Base-by-base conservation (phyloP, 2,888 invertebrate species). In the Parnassius mnemosyne region DNA sequence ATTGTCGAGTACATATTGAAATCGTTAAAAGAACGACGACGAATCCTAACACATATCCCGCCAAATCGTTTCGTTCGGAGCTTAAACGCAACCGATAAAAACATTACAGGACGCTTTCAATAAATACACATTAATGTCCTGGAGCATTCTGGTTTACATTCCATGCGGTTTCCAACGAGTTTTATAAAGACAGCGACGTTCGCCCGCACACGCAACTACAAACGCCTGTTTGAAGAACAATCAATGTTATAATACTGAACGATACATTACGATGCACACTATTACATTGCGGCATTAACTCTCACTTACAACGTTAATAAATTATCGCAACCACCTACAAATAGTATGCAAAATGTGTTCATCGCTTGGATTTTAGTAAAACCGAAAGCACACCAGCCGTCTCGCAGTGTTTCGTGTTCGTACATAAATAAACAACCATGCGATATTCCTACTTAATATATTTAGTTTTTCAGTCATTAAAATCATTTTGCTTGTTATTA, bases 81-180 rank as follows among this genome's bases (percentile, higher is more conserved):
- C 70, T 80, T 80, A 80, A 84, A 82, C 80, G 76, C 79, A 78
- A 72, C 81, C 83, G 88, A 90, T 90, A 90, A 90, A 90, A 91
- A 91, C 89, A 90, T 89, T 90, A 90, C 86, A 81, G 83, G 81
- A 79, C 84, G 85, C 85, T 83, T 84, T 82, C 89, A 89, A 91
- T 91, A 91, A 91, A 90, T 91, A 90, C 87, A 91, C 89, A 90
- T 63, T 60, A 63, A 63, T 59, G 87, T 87, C 86, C 81, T 73
- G 81, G 75, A 81, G 86, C 84, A 87, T 87, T 87, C 87, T 86
- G 87, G 88, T 85, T 85, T 87, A 87, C 89, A 88, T 90, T 89
- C 90, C 88, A 83, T 83, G 89, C 87, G 88, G 89, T 87, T 88
- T 80, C 81, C 87, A 84, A 85, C 89, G 85, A 88, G 90, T 89